These are phyloP conservation scores for Chaetops frenatus DNA, from an alignment of 2,113 vertebrate genomes.

Conservation along the genomic window DNA sequence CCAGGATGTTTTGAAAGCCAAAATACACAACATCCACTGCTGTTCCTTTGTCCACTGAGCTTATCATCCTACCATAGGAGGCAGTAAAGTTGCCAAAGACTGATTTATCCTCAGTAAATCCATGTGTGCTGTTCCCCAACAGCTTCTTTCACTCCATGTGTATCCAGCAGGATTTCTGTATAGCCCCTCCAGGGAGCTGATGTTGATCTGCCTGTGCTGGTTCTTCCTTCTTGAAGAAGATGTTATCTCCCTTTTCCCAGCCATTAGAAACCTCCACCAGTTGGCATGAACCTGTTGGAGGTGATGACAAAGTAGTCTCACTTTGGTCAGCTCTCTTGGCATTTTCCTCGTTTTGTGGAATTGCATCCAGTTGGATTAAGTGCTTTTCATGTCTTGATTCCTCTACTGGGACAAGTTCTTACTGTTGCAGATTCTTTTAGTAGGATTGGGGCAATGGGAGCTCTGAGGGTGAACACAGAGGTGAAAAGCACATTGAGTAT, in stretches of 20 bases:
- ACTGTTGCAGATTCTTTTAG: neutral
- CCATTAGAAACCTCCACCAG: neutral
- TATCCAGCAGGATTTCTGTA: neutral
- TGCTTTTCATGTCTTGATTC: neutral
- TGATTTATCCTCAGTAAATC: neutral
- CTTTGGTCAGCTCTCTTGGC: neutral
- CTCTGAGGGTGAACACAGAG: neutral
- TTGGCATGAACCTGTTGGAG: neutral
- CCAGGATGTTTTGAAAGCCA: neutral
- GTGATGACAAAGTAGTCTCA: neutral
- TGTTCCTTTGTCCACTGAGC: neutral
- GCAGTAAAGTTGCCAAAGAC: neutral
- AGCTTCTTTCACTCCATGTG: neutral
- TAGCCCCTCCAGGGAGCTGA: neutral
- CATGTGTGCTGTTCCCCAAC: neutral
- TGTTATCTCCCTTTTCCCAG: neutral
- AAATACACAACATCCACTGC: neutral
- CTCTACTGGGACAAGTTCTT: rapidly evolving
- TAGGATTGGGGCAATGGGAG: neutral
- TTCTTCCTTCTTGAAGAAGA: neutral
- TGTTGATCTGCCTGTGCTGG: neutral
- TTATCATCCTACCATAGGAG: neutral
- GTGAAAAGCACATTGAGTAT: neutral
- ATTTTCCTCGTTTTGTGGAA: neutral
- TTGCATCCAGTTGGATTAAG: neutral